These are phyloP conservation scores for Phenganax stokvisi DNA, from an alignment of 92 coral and sea anemone genomes.

Conservation along the genomic window DNA sequence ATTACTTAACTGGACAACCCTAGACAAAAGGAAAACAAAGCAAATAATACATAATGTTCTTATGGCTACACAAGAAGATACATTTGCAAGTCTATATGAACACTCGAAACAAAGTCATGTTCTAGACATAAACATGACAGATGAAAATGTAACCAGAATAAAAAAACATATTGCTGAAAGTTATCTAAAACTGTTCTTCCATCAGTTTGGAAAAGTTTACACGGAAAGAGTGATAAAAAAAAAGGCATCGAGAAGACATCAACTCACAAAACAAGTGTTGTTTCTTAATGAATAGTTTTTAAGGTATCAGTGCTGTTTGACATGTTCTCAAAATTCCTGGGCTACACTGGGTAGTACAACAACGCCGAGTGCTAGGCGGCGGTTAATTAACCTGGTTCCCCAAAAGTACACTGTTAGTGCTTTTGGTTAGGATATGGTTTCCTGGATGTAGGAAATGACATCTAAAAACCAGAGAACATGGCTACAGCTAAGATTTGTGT, in stretches of 20 bases:
- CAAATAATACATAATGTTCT: constrained; percentile 1
- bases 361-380: constrained; percentile 22
- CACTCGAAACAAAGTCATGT: not conserved
- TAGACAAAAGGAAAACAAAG: constrained; percentile 7
- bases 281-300: constrained; percentile 9
- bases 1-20: constrained; percentile 18
- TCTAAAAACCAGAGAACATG: constrained; percentile 19
- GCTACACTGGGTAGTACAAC: constrained; percentile 14
- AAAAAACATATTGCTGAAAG: constrained; percentile 2
- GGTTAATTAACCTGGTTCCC: constrained; percentile 15
- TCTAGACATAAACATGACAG: not conserved
- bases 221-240: not conserved
- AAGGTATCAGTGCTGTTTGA: constrained; percentile 6
- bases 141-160: not conserved
- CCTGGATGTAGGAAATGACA: constrained; percentile 17
- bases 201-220: not conserved
- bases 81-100: constrained; percentile 6
- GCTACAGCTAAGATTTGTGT: constrained; percentile 1
- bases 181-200: not conserved
- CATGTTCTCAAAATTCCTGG: constrained; percentile 19
- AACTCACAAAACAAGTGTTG: constrained; percentile 15
- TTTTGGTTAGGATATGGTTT: constrained; percentile 3
- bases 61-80: constrained; percentile 12
- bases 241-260: constrained; percentile 9
- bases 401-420: not conserved